Conservation (phyloP, 2,113 vertebrate species). For the Leucopsar rothschildi region DNA sequence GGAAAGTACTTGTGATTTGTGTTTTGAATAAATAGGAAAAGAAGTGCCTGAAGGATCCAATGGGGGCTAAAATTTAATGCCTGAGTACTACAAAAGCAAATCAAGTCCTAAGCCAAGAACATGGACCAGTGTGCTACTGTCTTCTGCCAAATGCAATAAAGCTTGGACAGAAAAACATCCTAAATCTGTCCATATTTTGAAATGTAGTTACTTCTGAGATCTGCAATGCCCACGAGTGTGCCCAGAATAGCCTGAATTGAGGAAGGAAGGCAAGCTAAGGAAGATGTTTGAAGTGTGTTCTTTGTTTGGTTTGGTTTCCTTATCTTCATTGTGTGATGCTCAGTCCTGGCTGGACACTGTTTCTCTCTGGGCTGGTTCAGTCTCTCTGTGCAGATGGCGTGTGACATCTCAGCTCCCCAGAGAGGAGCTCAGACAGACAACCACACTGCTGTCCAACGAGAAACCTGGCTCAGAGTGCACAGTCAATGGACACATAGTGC, state of each 20-base stretch:
- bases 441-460: rapidly evolving
- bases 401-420: background rate
- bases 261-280: background rate
- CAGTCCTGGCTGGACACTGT: background rate
- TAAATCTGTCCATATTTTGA: background rate
- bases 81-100: background rate
- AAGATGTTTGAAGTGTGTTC: background rate
- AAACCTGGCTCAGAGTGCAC: background rate
- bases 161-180: background rate
- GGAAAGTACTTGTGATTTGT: background rate
- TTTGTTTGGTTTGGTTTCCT: background rate
- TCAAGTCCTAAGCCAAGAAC: background rate
- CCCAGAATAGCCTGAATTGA: background rate
- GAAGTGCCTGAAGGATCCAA: background rate
- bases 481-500: rapidly evolving
- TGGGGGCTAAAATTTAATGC: background rate
- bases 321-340: background rate
- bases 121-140: background rate
- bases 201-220: background rate
- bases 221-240: background rate
- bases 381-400: background rate
- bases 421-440: background rate
- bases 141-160: background rate
- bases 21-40: background rate
- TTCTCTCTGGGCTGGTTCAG: background rate